Percentiles rank a stretch among this genome's conserved stretches.
These are phyloP conservation scores for Gadopsis marmoratus DNA, from an alignment of 2,797 vertebrate species.

Conservation along the genomic window DNA sequence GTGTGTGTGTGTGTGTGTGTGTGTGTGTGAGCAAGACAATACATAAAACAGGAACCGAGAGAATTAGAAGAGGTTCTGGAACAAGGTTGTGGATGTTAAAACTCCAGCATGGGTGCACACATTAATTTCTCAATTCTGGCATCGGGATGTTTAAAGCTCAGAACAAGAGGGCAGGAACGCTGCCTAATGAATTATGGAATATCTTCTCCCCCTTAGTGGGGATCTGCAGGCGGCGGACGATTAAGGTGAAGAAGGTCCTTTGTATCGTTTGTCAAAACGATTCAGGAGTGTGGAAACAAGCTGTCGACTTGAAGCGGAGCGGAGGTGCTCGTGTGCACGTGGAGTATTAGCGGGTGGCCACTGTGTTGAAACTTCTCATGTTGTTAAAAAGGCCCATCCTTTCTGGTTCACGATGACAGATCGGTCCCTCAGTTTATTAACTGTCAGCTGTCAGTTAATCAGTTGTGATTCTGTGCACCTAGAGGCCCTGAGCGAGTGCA, in stretches of 20 bases:
- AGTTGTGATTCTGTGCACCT: too few species aligned
- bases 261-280: conserved; percentile 29
- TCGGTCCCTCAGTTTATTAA: too few species aligned
- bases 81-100: conserved; percentile 21
- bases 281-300: conserved; percentile 8
- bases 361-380: not conserved
- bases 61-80: conserved; percentile 23
- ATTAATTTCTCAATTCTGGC: conserved; percentile 49
- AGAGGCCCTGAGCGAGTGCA: too few species aligned
- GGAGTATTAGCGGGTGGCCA: not conserved
- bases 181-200: conserved; percentile 63
- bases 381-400: not conserved
- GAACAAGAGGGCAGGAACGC: conserved; percentile 40
- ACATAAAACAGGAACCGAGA: conserved; percentile 31
- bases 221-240: conserved; percentile 10
- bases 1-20: not conserved
- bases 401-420: too few species aligned
- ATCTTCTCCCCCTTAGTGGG: conserved; percentile 33
- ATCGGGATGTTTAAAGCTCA: conserved; percentile 45
- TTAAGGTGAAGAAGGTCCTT: conserved; percentile 36
- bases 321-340: not conserved
- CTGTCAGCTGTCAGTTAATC: too few species aligned
- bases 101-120: conserved; percentile 38
- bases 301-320: not conserved
- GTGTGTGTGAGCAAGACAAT: conserved; percentile 2